Percentiles rank a stretch among this genome's conserved stretches.
These are phyloP conservation scores for Onychomys leucogaster DNA, from an alignment of 2,797 vertebrate genomes.

Conservation along the genomic window DNA sequence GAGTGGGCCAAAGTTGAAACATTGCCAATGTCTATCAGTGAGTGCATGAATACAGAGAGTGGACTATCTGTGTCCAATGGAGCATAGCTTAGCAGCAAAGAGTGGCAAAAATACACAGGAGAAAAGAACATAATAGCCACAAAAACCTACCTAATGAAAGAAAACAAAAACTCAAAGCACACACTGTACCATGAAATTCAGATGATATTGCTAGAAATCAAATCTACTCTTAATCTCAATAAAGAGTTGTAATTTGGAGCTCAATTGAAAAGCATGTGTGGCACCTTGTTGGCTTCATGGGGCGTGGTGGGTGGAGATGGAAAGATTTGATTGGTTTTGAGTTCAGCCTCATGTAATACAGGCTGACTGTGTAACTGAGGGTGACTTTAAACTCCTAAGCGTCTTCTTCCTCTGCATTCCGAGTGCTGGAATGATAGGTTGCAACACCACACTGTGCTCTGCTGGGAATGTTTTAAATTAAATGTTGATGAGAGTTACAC, in stretches of 20 bases:
- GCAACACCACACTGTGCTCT: neutral
- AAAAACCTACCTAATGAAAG: neutral
- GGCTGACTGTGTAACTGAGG: neutral
- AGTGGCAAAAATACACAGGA: neutral
- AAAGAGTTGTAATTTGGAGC: neutral
- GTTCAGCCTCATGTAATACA: neutral
- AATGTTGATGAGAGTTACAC: neutral
- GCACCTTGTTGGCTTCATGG: neutral
- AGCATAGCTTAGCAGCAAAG: neutral
- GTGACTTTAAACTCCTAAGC: neutral
- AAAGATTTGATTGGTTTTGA: neutral
- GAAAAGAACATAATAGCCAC: neutral
- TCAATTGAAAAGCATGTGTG: neutral
- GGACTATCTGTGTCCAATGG: neutral
- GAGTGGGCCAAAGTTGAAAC: neutral
- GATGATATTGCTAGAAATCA: conserved; percentile 32
- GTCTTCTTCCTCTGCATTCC: neutral
- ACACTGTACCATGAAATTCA: neutral
- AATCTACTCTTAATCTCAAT: neutral
- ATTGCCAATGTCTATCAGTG: neutral
- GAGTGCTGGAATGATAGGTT: neutral
- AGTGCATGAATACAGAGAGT: neutral
- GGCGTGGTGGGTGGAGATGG: neutral
- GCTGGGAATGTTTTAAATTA: neutral
- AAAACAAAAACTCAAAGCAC: neutral